Evolutionary conservation across 1,140 invertebrate genomes (phyloP).

Genomic region (Thaumetopoea pityocampa): DNA sequence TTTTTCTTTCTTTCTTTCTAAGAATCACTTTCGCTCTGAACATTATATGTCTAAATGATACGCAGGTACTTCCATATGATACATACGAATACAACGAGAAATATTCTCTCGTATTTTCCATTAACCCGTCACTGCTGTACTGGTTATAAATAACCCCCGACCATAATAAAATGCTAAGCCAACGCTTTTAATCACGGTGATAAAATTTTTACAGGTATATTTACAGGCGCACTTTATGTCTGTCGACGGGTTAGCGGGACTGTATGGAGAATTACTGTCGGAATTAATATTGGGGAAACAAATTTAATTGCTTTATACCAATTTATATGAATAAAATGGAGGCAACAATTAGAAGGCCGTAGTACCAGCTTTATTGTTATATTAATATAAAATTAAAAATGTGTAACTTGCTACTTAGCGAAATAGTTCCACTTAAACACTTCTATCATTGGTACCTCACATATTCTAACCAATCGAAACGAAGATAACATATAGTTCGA

Average conservation of each 20-base stretch:
- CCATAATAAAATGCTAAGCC: constrained; percentile 22
- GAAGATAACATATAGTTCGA: no score
- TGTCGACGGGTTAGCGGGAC: constrained; percentile 3
- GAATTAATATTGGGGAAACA: constrained; percentile 8
- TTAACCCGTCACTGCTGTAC: constrained; percentile 15
- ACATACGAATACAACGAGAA: not conserved
- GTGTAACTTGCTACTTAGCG: no score
- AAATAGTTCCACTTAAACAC: no score
- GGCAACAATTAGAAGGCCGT: no score
- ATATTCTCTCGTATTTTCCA: constrained; percentile 9
- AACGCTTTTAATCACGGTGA: constrained; percentile 12
- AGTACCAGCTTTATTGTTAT: no score
- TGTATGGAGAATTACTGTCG: constrained; percentile 12
- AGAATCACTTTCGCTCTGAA: not conserved
- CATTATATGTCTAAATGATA: not conserved
- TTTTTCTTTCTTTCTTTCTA: no score
- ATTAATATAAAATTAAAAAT: no score
- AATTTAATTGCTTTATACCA: not conserved
- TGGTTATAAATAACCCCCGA: constrained; percentile 21
- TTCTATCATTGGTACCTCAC: no score
- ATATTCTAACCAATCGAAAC: no score
- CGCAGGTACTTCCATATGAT: not conserved
- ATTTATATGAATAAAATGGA: not conserved
- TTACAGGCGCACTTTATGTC: constrained; percentile 4
- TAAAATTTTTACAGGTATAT: constrained; percentile 16